Percentiles rank a stretch among this genome's conserved stretches.
Conservation (phyloP, 2,888 invertebrate genomes). For the Melieria omissa region DNA sequence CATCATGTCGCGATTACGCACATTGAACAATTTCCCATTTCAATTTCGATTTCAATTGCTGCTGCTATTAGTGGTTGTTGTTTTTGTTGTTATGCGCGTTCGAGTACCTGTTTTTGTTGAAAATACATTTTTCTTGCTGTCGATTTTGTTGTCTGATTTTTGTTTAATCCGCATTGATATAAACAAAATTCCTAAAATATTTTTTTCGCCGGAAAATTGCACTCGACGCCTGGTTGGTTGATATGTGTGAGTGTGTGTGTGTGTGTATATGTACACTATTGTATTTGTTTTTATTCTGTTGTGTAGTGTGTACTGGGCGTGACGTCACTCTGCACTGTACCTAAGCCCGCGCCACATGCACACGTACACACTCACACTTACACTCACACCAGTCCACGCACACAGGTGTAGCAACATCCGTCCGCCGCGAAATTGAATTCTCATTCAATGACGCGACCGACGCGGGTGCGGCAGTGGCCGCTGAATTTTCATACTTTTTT, state of each 20-base stretch:
- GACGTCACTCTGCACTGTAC: conserved; percentile 23
- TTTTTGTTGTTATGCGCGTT: neutral
- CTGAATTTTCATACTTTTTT: too few species aligned
- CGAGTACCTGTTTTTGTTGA: neutral
- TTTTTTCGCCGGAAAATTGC: conserved; percentile 16
- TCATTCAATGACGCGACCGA: too few species aligned
- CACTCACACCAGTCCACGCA: conserved; percentile 8
- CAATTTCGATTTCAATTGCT: conserved; percentile 5
- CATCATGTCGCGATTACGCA: neutral
- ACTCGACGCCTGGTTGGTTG: conserved; percentile 11
- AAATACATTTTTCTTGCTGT: too few species aligned
- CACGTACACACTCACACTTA: conserved; percentile 3
- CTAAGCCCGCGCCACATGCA: neutral
- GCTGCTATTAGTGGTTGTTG: neutral
- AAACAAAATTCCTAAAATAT: conserved; percentile 27
- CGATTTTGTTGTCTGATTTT: too few species aligned
- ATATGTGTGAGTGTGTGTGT: conserved; percentile 14
- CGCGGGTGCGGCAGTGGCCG: too few species aligned
- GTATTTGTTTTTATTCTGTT: neutral
- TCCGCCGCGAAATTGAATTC: neutral
- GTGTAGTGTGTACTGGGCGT: conserved; percentile 12
- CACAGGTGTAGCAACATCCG: conserved; percentile 21
- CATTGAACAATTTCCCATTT: conserved; percentile 4
- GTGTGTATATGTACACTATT: neutral
- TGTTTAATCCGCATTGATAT: conserved; percentile 1